phyloP scores from a whole-genome alignment of 1,140 invertebrate species.

The Mycetomoellerius zeteki region DNA sequence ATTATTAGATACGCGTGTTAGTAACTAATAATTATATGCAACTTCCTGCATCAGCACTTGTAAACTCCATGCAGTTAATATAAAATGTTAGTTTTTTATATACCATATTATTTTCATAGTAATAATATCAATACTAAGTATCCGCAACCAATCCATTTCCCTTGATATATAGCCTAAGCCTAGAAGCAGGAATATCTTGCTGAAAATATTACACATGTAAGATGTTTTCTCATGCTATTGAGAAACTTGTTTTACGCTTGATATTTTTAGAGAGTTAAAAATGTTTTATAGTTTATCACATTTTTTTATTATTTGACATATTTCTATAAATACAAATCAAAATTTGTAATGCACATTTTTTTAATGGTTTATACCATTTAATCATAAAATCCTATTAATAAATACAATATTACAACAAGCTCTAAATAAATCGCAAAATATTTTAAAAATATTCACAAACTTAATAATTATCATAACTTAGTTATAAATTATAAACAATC shows the following conservation, averaged over 20 bases:
- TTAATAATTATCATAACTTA: constrained; percentile 44
- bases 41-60: neutral
- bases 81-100: constrained; percentile 25
- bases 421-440: constrained; percentile 55
- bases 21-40: constrained; percentile 11
- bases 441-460: constrained; percentile 22
- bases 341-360: constrained; percentile 40
- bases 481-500: constrained; percentile 23
- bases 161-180: neutral
- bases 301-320: constrained; percentile 62
- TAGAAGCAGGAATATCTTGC: neutral
- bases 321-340: constrained; percentile 63
- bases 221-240: neutral
- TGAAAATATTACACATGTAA: constrained; percentile 11
- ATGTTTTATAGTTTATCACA: constrained; percentile 35
- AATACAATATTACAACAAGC: constrained; percentile 48
- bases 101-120: neutral
- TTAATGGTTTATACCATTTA: constrained; percentile 20
- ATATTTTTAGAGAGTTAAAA: constrained; percentile 29
- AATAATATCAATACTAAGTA: constrained; percentile 10
- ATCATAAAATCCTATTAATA: constrained; percentile 41
- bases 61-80: constrained; percentile 23
- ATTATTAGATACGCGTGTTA: constrained; percentile 3
- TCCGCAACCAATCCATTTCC: neutral
- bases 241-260: constrained; percentile 3